Percentiles rank a stretch among this genome's conserved stretches.
phyloP scores from a whole-genome alignment of 1,140 invertebrate species.

The Yoshiicerus persimilis region DNA sequence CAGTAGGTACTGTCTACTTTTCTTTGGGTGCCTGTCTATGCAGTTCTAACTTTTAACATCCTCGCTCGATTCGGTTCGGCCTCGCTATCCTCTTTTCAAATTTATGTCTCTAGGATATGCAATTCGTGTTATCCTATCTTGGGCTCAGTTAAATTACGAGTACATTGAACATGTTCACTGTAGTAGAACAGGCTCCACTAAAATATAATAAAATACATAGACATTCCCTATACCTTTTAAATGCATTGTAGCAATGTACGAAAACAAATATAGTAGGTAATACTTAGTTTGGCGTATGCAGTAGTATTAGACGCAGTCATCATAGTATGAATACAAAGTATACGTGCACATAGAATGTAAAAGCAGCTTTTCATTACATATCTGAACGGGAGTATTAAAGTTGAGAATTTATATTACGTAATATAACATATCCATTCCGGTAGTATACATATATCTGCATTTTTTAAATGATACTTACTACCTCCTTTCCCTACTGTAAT shows the following conservation, averaged over 20 bases:
- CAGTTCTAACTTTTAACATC: not conserved
- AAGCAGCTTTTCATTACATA: too few species aligned
- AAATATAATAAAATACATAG: not conserved
- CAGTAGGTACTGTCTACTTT: not conserved
- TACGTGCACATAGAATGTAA: not conserved
- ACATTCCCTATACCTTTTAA: too few species aligned
- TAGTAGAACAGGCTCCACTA: not conserved
- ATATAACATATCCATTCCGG: too few species aligned
- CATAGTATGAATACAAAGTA: not conserved
- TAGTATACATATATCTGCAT: too few species aligned
- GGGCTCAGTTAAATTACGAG: constrained; percentile 3
- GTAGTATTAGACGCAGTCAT: not conserved
- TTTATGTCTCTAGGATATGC: not conserved
- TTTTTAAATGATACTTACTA: too few species aligned
- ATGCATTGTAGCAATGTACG: too few species aligned
- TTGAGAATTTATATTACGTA: too few species aligned
- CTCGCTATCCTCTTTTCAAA: not conserved
- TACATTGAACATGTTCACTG: not conserved
- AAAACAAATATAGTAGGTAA: too few species aligned
- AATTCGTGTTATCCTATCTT: not conserved
- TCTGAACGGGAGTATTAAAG: too few species aligned
- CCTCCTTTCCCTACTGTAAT: too few species aligned
- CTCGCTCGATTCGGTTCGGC: not conserved
- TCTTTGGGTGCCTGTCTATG: not conserved
- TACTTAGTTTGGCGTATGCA: too few species aligned